Conservation (phyloP, 2,797 vertebrate genomes). For the Helarctos malayanus region DNA sequence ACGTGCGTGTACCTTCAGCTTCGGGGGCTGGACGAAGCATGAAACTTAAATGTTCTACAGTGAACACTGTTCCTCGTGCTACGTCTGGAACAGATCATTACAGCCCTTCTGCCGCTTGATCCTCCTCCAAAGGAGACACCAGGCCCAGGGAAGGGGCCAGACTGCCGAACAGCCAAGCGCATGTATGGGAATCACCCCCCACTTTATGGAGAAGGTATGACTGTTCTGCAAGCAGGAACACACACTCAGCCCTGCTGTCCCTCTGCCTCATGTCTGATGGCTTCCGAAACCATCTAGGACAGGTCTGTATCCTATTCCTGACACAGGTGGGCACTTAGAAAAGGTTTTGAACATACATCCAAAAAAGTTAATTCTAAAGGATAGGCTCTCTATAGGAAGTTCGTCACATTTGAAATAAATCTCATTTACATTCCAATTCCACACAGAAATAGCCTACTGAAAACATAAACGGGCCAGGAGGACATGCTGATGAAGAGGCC, state of each 20-base stretch:
- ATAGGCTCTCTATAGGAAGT: neutral
- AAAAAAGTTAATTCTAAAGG: neutral
- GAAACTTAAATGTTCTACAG: no score
- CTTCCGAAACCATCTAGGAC: neutral
- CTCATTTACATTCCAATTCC: neutral
- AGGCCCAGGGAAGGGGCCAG: neutral
- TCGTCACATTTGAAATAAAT: neutral
- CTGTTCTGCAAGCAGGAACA: neutral
- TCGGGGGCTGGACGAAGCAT: rapidly evolving
- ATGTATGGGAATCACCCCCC: rapidly evolving
- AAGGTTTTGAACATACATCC: neutral
- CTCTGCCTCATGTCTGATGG: rapidly evolving
- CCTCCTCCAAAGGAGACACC: neutral
- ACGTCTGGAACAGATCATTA: neutral
- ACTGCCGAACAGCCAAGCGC: no score
- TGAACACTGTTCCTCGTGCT: neutral
- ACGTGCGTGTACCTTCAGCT: rapidly evolving
- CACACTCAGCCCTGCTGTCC: rapidly evolving
- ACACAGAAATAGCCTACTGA: neutral
- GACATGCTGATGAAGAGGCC: rapidly evolving
- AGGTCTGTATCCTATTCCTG: neutral
- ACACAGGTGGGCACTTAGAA: neutral
- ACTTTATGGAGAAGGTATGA: rapidly evolving
- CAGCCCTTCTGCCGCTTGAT: neutral
- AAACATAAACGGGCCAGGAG: rapidly evolving